Evolutionary conservation across 2,797 vertebrate species (phyloP), one percentile per base, ranked within the genome.

Genomic region (Myotis findleyi): DNA sequence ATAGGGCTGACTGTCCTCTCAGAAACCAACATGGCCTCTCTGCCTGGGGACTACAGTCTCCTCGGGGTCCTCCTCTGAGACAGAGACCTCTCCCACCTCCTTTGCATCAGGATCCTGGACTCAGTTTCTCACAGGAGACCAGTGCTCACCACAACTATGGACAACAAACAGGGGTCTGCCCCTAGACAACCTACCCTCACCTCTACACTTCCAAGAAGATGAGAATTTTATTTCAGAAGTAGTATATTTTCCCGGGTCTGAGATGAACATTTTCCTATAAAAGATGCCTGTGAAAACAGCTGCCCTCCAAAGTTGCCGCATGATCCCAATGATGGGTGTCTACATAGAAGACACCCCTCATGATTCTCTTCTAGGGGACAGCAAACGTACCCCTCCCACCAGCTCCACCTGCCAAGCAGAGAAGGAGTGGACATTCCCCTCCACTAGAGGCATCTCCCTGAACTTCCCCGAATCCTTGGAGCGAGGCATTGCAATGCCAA

Each of bases 301-400:
- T 97, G 68, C 81, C 94, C 96, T 76, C 64, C 57, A 85, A 97
- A 97, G 95, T 51, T 17, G 66, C 36, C 30, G 5, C 62, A 76
- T 91, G 87, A 80, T 92, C 84, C 90, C 33, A 41, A 47, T 92
- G 96, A 97, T 93, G 87, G 92, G 92, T 82, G 21, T 83, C 91
- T 96, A 89, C 93, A 94, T 77, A 88, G 95, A 97, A 93, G 95
- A 96, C 90, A 87, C 68, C 57, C 75, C 91, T 97, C 93, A 53
- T 0, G 33, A 91, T 96, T 96, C 96, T 97, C 96, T 96, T 97
- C 91, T 69, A 97, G 93, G 94, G 59, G 93, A 97, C 76, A 89
- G 80, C 97, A 92, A 41, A 87, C 33, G 95, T 17, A 13, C 49
- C 53, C 59, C 6, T 49, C 81, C 82, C 1, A 4, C 66, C 7